Percentiles rank a stretch among this genome's conserved stretches.
These are phyloP conservation scores for Physeter macrocephalus DNA, from an alignment of 2,113 vertebrate genomes.

Conservation along the genomic window DNA sequence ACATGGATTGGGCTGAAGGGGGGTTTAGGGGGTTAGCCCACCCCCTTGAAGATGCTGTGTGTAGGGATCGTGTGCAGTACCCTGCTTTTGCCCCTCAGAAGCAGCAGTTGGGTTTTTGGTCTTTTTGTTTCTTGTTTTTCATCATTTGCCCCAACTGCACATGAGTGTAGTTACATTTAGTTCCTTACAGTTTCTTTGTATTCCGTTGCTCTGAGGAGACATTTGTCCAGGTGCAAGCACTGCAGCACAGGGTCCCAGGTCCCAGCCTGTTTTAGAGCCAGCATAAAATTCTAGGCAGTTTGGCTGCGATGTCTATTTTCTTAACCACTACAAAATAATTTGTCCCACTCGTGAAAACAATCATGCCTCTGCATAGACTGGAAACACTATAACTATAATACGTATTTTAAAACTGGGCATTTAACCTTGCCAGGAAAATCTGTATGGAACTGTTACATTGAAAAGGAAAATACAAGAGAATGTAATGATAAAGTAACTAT, in stretches of 20 bases:
- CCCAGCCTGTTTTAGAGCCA: neutral
- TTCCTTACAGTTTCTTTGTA: neutral
- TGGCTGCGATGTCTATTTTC: neutral
- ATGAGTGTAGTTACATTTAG: neutral
- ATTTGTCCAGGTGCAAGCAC: neutral
- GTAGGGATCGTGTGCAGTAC: rapidly evolving
- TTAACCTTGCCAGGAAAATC: neutral
- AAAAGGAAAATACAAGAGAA: neutral
- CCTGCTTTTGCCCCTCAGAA: neutral
- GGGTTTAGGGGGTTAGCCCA: neutral
- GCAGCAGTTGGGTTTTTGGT: neutral
- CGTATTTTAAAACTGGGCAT: neutral
- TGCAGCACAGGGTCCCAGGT: neutral
- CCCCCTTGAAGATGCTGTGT: neutral
- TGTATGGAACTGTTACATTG: neutral
- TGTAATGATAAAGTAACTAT: neutral
- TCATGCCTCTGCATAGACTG: neutral
- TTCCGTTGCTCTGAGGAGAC: neutral
- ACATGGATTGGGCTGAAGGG: neutral
- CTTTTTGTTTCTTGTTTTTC: neutral
- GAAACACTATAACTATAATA: neutral
- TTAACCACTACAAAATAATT: neutral
- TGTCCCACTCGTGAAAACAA: neutral
- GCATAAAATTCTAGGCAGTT: neutral
- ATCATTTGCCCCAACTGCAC: neutral